Percentiles rank a stretch among this genome's conserved stretches.
phyloP scores from a whole-genome alignment of 2,797 vertebrate genomes.

The Coendou prehensilis region DNA sequence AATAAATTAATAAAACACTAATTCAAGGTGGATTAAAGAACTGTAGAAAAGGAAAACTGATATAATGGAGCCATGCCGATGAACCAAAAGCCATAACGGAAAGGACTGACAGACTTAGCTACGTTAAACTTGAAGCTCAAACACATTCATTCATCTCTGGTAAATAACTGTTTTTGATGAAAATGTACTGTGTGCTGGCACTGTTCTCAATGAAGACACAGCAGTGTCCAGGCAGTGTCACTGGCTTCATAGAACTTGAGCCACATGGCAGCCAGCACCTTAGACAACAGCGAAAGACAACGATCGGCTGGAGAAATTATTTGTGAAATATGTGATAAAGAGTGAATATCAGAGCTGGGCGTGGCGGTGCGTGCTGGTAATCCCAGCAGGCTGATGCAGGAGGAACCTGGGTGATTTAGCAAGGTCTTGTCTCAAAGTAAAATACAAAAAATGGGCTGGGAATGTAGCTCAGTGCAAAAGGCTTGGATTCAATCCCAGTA shows the following conservation, averaged over 20 bases:
- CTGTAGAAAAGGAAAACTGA: not conserved
- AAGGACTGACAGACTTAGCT: not conserved
- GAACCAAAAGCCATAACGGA: not conserved
- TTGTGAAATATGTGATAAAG: not conserved
- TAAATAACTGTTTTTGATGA: not conserved
- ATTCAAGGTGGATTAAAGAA: constrained; percentile 37
- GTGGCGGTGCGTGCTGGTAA: too few relatives aligned
- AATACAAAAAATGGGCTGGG: too few relatives aligned
- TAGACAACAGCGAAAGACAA: not conserved
- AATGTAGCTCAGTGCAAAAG: not conserved
- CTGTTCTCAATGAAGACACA: not conserved
- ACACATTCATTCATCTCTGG: not conserved
- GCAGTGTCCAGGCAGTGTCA: not conserved
- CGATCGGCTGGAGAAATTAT: not conserved
- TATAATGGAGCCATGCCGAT: not conserved
- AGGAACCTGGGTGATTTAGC: too few relatives aligned
- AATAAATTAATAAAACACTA: not conserved
- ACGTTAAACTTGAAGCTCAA: not conserved
- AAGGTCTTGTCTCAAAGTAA: too few relatives aligned
- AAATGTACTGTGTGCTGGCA: not conserved
- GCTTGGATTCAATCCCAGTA: not conserved
- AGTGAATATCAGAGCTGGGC: too few relatives aligned
- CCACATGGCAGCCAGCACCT: not conserved
- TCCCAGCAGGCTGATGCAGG: too few relatives aligned
- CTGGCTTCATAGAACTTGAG: not conserved